These are phyloP conservation scores for Syngnathus scovelli DNA, from an alignment of 2,113 vertebrate species.

Conservation along the genomic window DNA sequence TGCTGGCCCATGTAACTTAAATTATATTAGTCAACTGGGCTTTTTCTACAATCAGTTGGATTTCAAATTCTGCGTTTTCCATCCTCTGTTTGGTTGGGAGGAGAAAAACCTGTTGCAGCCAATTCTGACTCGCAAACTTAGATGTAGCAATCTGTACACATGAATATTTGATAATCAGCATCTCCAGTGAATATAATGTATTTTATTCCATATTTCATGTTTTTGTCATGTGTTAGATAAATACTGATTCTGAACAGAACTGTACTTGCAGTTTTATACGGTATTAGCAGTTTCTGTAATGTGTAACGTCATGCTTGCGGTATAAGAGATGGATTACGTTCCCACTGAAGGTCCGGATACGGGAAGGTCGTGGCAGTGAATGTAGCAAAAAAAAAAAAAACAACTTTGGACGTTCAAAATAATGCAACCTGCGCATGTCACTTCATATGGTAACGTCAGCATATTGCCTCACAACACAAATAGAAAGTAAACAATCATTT, in stretches of 20 bases:
- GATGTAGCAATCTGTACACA: not conserved
- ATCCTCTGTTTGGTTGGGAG: not conserved
- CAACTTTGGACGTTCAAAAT: constrained; percentile 36
- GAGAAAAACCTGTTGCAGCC: not conserved
- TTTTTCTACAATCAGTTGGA: not conserved
- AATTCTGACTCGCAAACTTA: not conserved
- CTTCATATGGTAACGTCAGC: constrained; percentile 46
- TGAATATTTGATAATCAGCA: not conserved
- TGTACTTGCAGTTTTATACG: not conserved
- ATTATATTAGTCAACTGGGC: not conserved
- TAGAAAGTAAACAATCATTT: constrained; percentile 46
- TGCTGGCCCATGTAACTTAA: not conserved
- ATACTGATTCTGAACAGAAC: not conserved
- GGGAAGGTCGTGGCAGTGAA: not conserved
- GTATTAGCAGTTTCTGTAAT: not conserved
- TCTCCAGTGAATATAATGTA: not conserved
- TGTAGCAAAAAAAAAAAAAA: not conserved
- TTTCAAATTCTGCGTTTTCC: not conserved
- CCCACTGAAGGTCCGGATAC: not conserved
- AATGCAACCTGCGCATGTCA: constrained; percentile 48
- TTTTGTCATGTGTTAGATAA: not conserved
- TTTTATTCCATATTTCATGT: not conserved
- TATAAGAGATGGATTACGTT: not conserved
- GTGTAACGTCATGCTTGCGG: not conserved
- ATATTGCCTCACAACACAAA: constrained; percentile 39